phyloP scores from a whole-genome alignment of 1,140 invertebrate genomes.

The Araneus ventricosus region DNA sequence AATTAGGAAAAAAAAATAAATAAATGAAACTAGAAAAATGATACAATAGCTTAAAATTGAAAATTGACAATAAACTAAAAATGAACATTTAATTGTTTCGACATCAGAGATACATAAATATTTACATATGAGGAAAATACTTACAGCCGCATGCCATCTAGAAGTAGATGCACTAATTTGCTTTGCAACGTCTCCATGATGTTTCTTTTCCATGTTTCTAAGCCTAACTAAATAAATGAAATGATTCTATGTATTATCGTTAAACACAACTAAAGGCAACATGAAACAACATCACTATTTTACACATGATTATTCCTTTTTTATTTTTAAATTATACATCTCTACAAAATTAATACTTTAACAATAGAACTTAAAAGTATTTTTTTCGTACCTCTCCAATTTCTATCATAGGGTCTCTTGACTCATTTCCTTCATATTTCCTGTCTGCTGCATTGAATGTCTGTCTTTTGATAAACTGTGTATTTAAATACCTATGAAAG shows the following conservation, averaged over 20 bases:
- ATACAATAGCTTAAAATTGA: too few species aligned
- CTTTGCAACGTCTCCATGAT: conserved; percentile 90
- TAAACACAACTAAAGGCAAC: too few species aligned
- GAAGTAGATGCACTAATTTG: conserved; percentile 86
- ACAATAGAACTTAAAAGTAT: not conserved
- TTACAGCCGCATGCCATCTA: conserved; percentile 86
- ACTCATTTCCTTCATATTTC: conserved; percentile 88
- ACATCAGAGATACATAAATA: too few species aligned
- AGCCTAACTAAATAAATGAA: conserved; percentile 81
- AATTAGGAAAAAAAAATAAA: too few species aligned
- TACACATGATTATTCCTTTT: too few species aligned
- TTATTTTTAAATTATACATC: not conserved
- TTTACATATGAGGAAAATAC: too few species aligned
- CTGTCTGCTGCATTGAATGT: conserved; percentile 94
- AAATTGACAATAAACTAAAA: too few species aligned
- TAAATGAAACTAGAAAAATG: too few species aligned
- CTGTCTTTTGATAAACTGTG: conserved; percentile 94
- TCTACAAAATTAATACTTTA: not conserved
- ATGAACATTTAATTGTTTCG: too few species aligned
- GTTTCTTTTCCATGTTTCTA: conserved; percentile 91
- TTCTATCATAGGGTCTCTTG: conserved; percentile 90
- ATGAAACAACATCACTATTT: too few species aligned
- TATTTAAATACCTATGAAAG: conserved; percentile 87
- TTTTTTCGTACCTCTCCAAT: conserved; percentile 87
- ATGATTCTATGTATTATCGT: not conserved